Conservation (phyloP, 2,113 vertebrate species). For the Thomomys bottae region DNA sequence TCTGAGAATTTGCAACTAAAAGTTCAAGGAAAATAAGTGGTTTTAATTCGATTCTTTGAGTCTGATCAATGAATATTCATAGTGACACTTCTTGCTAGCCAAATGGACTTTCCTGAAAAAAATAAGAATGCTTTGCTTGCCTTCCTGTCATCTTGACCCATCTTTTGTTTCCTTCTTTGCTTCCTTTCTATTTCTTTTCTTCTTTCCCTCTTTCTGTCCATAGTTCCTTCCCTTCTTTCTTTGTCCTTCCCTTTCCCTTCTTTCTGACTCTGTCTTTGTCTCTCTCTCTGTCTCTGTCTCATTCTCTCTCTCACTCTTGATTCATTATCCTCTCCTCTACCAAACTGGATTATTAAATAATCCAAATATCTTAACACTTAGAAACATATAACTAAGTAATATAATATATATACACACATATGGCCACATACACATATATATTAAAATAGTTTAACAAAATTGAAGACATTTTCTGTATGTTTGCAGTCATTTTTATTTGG, state of each 20-base stretch:
- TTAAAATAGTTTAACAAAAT: conserved; percentile 14
- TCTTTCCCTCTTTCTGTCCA: no score
- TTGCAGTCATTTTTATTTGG: not conserved
- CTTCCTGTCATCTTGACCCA: not conserved
- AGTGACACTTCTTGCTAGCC: not conserved
- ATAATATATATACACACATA: no score
- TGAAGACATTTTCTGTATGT: not conserved
- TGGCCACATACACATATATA: not conserved
- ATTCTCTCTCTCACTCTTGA: no score
- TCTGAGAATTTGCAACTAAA: conserved; percentile 18
- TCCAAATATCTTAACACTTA: not conserved
- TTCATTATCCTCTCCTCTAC: no score
- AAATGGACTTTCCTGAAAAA: not conserved
- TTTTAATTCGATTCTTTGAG: conserved; percentile 56
- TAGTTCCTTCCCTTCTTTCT: not conserved
- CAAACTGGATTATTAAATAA: no score
- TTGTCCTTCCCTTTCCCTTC: not conserved
- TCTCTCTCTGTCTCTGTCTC: no score
- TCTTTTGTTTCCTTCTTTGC: rapidly evolving
- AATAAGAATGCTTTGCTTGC: not conserved
- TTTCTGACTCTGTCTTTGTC: no score
- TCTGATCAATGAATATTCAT: not conserved
- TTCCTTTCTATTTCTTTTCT: no score
- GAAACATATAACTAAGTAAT: no score
- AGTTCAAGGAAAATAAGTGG: conserved; percentile 29